phyloP scores from a whole-genome alignment of 2,797 vertebrate species.

The Alosa sapidissima region DNA sequence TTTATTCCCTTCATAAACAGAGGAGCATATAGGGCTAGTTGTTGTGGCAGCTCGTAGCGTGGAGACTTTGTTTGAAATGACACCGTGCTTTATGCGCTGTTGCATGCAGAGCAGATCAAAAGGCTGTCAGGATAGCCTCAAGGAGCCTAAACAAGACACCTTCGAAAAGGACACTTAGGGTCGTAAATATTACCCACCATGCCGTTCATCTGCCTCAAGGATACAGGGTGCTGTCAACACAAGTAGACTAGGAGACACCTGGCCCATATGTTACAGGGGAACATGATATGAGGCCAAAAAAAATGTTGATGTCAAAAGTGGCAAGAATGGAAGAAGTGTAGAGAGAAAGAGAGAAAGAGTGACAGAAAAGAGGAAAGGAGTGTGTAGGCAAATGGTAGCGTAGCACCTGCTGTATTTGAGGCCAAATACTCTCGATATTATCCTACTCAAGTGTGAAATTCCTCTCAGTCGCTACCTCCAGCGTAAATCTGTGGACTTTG shows the following conservation, averaged over 20 bases:
- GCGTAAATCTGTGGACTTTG: constrained; percentile 18
- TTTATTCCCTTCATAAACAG: constrained; percentile 6
- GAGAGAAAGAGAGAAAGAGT: not conserved
- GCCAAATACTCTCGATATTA: constrained; percentile 27
- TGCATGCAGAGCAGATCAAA: not conserved
- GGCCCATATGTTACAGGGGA: not conserved
- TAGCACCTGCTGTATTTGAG: constrained; percentile 18
- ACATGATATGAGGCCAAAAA: not conserved
- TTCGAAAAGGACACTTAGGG: constrained; percentile 7
- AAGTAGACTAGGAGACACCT: constrained; percentile 14
- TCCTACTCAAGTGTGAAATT: constrained; percentile 20
- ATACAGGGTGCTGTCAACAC: not conserved
- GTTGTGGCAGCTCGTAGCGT: not conserved
- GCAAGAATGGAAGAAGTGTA: not conserved
- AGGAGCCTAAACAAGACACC: constrained; percentile 12
- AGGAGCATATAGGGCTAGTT: not conserved
- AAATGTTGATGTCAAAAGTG: not conserved
- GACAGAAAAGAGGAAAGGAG: not conserved
- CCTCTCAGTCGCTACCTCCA: constrained; percentile 3
- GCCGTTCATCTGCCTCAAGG: not conserved
- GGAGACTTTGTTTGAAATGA: constrained; percentile 15
- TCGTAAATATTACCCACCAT: constrained; percentile 20
- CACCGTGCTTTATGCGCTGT: constrained; percentile 9
- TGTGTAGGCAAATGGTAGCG: not conserved
- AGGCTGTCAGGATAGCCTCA: not conserved